phyloP scores from a whole-genome alignment of 1,140 invertebrate species.

The Drosophila triauraria region DNA sequence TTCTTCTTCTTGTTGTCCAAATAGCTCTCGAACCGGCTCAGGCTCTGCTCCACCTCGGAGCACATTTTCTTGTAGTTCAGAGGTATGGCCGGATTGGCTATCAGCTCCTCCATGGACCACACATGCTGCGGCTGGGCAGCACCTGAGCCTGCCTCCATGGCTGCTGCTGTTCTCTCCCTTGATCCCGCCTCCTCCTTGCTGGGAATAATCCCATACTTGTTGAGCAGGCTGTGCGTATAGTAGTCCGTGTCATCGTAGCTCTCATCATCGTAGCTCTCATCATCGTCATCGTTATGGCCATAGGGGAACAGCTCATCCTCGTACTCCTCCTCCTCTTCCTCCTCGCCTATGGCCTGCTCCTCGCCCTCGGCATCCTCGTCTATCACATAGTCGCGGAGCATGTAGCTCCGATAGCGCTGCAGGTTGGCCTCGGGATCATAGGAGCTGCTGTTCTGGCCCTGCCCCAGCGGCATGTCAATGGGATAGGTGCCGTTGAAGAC shows the following conservation, averaged over 20 bases:
- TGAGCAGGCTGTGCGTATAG: conserved; percentile 46
- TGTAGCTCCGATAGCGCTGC: conserved; percentile 66
- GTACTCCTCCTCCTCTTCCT: conserved; percentile 50
- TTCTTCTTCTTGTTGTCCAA: conserved; percentile 69
- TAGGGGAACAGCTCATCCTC: conserved; percentile 49
- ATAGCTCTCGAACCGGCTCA: conserved; percentile 76
- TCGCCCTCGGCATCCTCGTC: conserved; percentile 72
- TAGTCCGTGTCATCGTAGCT: conserved; percentile 46
- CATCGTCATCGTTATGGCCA: conserved; percentile 18
- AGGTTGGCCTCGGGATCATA: conserved; percentile 80
- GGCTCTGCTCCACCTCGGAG: conserved; percentile 77
- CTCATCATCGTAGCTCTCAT: conserved; percentile 47
- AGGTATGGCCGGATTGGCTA: conserved; percentile 76
- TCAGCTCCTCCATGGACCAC: conserved; percentile 82
- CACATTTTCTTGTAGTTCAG: conserved; percentile 84
- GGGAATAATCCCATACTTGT: conserved; percentile 58
- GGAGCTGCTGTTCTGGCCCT: conserved; percentile 47
- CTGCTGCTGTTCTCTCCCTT: not conserved
- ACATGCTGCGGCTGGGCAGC: conserved; percentile 59
- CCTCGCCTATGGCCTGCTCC: conserved; percentile 59
- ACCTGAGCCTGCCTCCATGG: not conserved
- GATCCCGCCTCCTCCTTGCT: not conserved
- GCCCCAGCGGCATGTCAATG: conserved; percentile 88
- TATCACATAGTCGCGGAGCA: conserved; percentile 69
- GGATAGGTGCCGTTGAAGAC: conserved; percentile 93